Percentiles rank a stretch among this genome's conserved stretches.
Conservation (phyloP, 2,797 vertebrate genomes). For the Cygnus olor region DNA sequence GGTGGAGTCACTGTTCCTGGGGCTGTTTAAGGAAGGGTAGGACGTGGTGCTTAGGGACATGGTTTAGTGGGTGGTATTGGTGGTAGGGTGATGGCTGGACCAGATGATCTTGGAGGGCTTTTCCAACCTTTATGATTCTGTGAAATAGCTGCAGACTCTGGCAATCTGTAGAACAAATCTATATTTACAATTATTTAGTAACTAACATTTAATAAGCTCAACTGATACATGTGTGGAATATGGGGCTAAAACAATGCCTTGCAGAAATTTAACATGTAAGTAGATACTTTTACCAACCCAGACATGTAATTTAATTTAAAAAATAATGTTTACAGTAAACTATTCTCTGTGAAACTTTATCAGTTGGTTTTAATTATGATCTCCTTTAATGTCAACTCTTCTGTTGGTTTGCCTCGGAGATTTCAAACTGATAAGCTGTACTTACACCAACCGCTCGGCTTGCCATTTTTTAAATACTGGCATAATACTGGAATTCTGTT, state of each 20-base stretch:
- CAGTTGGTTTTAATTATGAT: not conserved
- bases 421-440: not conserved
- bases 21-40: too few relatives aligned
- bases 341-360: not conserved
- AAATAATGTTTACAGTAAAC: not conserved
- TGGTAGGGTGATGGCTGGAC: too few relatives aligned
- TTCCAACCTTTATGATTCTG: too few relatives aligned
- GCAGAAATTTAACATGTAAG: not conserved
- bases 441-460: not conserved
- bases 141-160: not conserved
- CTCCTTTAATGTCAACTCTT: not conserved
- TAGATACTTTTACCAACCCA: not conserved
- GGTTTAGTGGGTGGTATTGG: too few relatives aligned
- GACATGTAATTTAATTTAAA: not conserved
- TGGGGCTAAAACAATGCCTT: not conserved
- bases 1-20: too few relatives aligned
- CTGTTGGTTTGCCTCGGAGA: not conserved
- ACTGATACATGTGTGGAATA: not conserved
- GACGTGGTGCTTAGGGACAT: too few relatives aligned
- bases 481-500: not conserved
- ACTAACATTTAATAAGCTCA: not conserved
- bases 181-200: not conserved
- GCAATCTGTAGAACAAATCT: not conserved
- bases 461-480: not conserved
- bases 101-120: too few relatives aligned